Evolutionary conservation across 2,888 invertebrate genomes (phyloP), one percentile per base, ranked within the genome.

Genomic region (Troides oblongomaculatus): DNA sequence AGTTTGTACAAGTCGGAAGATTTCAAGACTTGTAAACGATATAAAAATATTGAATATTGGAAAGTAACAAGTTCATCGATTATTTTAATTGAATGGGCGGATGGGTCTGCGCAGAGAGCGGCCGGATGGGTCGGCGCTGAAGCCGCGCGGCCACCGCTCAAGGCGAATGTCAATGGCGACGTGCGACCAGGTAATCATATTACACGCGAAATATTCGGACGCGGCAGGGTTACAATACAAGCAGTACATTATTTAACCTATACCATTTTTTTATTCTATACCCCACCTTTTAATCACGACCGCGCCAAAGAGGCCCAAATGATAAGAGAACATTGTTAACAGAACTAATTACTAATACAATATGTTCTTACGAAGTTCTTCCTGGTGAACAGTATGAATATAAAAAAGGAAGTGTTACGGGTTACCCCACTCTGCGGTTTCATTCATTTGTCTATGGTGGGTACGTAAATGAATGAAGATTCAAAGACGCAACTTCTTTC

Each of bases 161-260:
- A 77, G 77, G 77, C 75, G 72, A 78, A 78, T 77, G 77, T 78
- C 77, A 76, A 72, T 71, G 71, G 64, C 62, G 69, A 64, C 66
- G 69, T 69, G 70, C 68, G 71, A 30, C 30, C 66, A 72, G 67
- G 62, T 70, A 73, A 71, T 69, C 69, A 68, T 63, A 63, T 63
- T 66, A 65, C 67, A 66, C 64, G 68, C 69, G 59, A 71, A 66
- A 68, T 71, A 72, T 57, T 18, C 58, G 56, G 53, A 66, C 50
- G 56, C 25, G 56, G 14, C 30, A 66, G 70, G 70, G 70, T 12
- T 70, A 62, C 21, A 36, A 58, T n/a, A 36, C 61, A 46, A n/a
- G 3, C 30, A 30, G 3, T 30, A 30, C 30, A 30, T 30, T 12
- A 39, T 64, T 43, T 43, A 12, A 46, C 46, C 14, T 14, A 46